phyloP scores from a whole-genome alignment of 2,797 vertebrate species.

The Malurus leucopterus region DNA sequence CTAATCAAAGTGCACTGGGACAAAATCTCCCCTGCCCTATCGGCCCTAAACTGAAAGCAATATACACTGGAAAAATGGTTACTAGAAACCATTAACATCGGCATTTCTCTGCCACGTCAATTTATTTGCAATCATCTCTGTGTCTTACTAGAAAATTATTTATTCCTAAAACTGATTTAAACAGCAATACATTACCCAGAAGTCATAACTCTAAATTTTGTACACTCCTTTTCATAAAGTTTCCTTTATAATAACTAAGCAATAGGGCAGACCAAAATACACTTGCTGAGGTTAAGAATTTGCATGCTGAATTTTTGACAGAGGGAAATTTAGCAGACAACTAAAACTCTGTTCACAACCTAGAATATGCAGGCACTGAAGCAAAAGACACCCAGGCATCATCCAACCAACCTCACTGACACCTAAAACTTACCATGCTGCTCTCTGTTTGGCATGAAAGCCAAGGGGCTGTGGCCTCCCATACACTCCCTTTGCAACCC shows the following conservation, averaged over 20 bases:
- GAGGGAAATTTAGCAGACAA: neutral
- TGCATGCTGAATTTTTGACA: neutral
- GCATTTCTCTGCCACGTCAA: neutral
- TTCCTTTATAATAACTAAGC: neutral
- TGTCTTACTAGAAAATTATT: neutral
- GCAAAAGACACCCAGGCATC: neutral
- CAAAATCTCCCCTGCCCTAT: neutral
- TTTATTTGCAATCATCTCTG: neutral
- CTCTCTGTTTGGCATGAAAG: neutral
- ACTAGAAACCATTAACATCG: neutral
- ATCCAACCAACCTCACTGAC: neutral
- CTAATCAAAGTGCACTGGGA: neutral
- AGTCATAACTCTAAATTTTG: neutral
- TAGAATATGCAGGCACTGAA: neutral
- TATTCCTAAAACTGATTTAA: neutral
- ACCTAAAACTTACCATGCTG: neutral
- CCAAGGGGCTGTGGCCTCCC: neutral
- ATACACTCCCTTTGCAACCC: neutral
- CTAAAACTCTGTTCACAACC: neutral
- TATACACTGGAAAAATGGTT: neutral
- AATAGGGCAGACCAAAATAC: neutral
- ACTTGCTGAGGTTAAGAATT: neutral
- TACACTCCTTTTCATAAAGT: neutral
- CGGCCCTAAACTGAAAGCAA: neutral
- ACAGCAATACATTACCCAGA: neutral